Base-by-base conservation (phyloP, 2,888 invertebrate genomes). In the Caenorhabditis sp. region DNA sequence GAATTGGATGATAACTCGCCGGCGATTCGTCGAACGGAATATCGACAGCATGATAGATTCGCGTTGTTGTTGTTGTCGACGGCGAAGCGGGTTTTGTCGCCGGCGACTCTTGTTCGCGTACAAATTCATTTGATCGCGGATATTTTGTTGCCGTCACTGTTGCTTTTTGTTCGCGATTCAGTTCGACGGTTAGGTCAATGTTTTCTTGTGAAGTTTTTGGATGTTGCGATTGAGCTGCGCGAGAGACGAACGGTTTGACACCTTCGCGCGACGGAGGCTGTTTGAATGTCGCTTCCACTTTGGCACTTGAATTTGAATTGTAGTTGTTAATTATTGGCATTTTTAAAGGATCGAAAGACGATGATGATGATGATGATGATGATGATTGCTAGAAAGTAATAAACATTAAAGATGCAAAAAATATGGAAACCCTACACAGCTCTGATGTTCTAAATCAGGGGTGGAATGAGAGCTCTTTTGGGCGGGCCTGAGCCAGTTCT, bases 101-200 rank as follows among this genome's bases (percentile, higher is more conserved):
- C n/a, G n/a, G n/a, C 12, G 66, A 21, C 21, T 54, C 59, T 27
- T 53, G 26, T 6, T 58, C 26, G 3, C 58, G 17, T 4, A 51
- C 8, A 51, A 23, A 23, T 21, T 51, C 51, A 51, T 51, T 51
- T 51, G 51, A 51, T 26, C 55, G 66, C 17, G 79, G 77, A 43
- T 66, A 80, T 58, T 78, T 80, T n/a, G 76, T 70, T 0, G 80
- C 76, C 1, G 75, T 69, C 0, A 80, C 76, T 19, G 70, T 69
- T n/a, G 80, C 80, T 50, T 78, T 80, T 36, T 81, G 81, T 58
- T 81, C 78, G n/a, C 76, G 58, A 27, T 78, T 78, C 71, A 81
- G 54, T 51, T 81, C 81, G 5, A 81, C 78, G 0, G 77, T 78
- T 55, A 81, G 61, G 49, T 81, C 81, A 31, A 78, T 72, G 26